These are phyloP conservation scores for Chrysemys picta DNA, from an alignment of 2,113 vertebrate genomes.

Conservation along the genomic window DNA sequence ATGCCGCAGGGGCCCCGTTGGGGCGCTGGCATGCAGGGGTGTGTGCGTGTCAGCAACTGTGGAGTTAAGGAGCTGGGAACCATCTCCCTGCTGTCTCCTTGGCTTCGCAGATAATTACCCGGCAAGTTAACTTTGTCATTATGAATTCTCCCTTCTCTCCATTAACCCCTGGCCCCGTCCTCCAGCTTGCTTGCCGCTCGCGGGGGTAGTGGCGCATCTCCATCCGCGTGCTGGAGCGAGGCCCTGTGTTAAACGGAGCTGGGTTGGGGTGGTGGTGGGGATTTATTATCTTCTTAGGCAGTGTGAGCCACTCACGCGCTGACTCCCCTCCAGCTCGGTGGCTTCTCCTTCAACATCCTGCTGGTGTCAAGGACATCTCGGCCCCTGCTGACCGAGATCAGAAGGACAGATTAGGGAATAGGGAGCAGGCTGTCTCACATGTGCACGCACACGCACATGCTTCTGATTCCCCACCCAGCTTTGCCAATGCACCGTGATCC, in stretches of 20 bases:
- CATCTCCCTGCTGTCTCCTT: neutral
- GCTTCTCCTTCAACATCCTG: neutral
- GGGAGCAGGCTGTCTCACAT: neutral
- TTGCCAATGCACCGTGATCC: neutral
- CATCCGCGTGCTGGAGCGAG: neutral
- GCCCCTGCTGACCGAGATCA: neutral
- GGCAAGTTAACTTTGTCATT: neutral
- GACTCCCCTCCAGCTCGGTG: neutral
- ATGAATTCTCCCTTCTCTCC: neutral
- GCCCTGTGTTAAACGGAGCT: neutral
- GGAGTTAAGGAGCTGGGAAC: neutral
- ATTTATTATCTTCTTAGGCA: neutral
- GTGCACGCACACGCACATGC: rapidly evolving
- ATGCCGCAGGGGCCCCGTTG: no score
- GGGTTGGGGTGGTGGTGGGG: no score
- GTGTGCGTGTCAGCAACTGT: neutral
- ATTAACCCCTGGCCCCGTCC: neutral
- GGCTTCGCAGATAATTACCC: neutral
- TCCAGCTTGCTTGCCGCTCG: neutral
- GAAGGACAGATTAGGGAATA: neutral
- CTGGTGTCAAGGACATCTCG: neutral
- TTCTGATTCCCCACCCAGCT: neutral
- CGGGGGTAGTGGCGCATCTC: neutral
- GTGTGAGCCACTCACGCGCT: neutral
- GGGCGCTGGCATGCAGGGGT: neutral